Percentiles rank a stretch among this genome's conserved stretches.
These are phyloP conservation scores for Rhodinocichla rosea DNA, from an alignment of 2,113 vertebrate species.

Conservation along the genomic window DNA sequence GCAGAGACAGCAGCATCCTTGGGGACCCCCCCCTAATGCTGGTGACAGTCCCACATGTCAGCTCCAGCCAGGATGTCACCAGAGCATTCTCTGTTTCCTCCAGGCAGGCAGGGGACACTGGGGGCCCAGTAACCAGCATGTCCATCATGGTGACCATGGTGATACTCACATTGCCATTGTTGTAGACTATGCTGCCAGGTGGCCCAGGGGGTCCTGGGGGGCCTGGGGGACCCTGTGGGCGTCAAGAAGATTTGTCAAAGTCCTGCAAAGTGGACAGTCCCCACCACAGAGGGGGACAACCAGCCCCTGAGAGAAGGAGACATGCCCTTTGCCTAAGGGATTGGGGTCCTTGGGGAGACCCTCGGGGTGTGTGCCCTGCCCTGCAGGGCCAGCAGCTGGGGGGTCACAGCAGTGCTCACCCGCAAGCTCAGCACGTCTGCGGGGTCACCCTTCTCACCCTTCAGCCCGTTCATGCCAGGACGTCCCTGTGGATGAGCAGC, in stretches of 20 bases:
- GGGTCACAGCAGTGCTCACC: conserved; percentile 69
- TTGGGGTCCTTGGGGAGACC: background rate
- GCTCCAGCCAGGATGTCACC: background rate
- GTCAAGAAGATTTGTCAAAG: background rate
- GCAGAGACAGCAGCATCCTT: background rate
- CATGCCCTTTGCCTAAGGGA: background rate
- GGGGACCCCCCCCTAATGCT: background rate
- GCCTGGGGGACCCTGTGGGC: conserved; percentile 69
- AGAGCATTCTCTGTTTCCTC: background rate
- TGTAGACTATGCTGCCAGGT: conserved; percentile 41
- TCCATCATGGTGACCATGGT: accelerated
- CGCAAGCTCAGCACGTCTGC: conserved; percentile 35
- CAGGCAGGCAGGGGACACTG: background rate
- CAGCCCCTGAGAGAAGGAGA: background rate
- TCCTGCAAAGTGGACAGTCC: background rate
- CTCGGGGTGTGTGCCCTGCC: accelerated
- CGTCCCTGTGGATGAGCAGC: conserved; percentile 78
- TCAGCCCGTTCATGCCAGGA: conserved; percentile 87
- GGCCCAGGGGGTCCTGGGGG: conserved; percentile 71
- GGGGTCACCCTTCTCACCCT: conserved; percentile 88
- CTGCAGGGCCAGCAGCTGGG: background rate
- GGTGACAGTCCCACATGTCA: background rate
- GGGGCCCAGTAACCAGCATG: background rate
- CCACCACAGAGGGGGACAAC: background rate
- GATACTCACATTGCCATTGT: conserved; percentile 56